Base-by-base conservation (phyloP, 37 sponge, comb jelly and placozoan species). In the Halichondria panicea region DNA sequence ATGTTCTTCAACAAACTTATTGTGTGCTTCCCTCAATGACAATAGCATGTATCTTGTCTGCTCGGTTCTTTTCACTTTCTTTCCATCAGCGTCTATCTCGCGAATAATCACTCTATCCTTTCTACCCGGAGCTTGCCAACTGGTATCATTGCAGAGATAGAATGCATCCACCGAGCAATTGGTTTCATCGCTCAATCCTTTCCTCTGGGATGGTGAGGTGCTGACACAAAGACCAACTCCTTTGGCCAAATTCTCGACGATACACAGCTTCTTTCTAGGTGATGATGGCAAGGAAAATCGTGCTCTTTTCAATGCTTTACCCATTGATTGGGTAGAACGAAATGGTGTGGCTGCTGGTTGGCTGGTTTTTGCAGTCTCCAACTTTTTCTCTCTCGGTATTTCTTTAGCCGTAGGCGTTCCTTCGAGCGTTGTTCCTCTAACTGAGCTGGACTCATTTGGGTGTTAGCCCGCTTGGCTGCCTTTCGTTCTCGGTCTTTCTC, bases 101-200 rank as follows among this genome's bases (percentile, higher is more conserved):
- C 79, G 31, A 5, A 78, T 54, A 32, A 78, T 68, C 15, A 78
- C 69, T 39, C 70, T 30, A 55, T 78, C 79, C 41, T 78, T 78
- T 36, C 69, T 42, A 34, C 79, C 68, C 5, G 69, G 68, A 36
- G 79, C 79, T 36, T 78, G 79, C 79, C 68, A 78, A 12, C 70
- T 38, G 37, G 54, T 66, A 35, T 78, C 79, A 67, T 78, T 60
- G 3, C 18, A 42, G 33, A 59, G n/a, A 39, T 78, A 66, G 25
- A 78, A 78, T 18, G 43, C 68, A 67, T 41, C 15, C 25, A 67
- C 68, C 18, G 25, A 43, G 3, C 19, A 1, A 21, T 43, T 42
- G 2, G 68, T 70, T 3, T 70, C 4, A 53, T 48, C 53, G 34
- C 71, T 50, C 6, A 70, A n/a, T n/a, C n/a, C n/a, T n/a, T n/a